Evolutionary conservation across 2,888 invertebrate species (phyloP).

Genomic region (Diachrysia chrysitis): DNA sequence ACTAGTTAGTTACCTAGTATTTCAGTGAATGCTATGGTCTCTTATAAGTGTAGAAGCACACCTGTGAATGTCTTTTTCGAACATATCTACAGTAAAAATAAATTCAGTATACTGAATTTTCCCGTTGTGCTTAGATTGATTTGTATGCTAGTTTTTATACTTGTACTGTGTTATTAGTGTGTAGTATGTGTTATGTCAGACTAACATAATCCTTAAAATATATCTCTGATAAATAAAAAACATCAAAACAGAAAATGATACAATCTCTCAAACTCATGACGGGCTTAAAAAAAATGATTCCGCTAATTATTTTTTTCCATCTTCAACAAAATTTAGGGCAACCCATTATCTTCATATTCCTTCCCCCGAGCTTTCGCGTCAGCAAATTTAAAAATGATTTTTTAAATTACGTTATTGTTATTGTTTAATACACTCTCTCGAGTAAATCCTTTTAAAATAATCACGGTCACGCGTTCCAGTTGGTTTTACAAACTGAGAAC

Average conservation of each 20-base stretch:
- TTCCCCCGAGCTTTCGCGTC: neutral
- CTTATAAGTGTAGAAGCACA: too few species aligned
- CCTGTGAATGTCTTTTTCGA: too few species aligned
- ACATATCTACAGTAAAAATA: too few species aligned
- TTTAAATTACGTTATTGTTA: slow-evolving; percentile 19
- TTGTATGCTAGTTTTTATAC: too few species aligned
- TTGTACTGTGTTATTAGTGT: too few species aligned
- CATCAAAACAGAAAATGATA: neutral
- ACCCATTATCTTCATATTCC: slow-evolving; percentile 8
- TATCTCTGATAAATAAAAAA: neutral
- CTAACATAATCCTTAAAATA: neutral
- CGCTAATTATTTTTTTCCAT: slow-evolving; percentile 5
- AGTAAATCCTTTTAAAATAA: slow-evolving; percentile 25
- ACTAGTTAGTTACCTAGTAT: too few species aligned
- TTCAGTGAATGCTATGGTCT: too few species aligned
- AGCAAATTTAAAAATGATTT: slow-evolving; percentile 27
- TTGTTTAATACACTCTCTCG: slow-evolving; percentile 34
- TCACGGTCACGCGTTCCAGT: slow-evolving; percentile 41
- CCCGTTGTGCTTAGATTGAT: too few species aligned
- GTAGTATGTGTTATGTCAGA: too few species aligned
- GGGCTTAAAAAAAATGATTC: neutral
- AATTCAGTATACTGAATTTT: too few species aligned
- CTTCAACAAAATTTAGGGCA: neutral
- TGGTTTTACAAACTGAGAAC: slow-evolving; percentile 23
- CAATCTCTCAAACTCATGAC: neutral